Conservation (phyloP, 2,797 vertebrate genomes). For the Nyctibius grandis region DNA sequence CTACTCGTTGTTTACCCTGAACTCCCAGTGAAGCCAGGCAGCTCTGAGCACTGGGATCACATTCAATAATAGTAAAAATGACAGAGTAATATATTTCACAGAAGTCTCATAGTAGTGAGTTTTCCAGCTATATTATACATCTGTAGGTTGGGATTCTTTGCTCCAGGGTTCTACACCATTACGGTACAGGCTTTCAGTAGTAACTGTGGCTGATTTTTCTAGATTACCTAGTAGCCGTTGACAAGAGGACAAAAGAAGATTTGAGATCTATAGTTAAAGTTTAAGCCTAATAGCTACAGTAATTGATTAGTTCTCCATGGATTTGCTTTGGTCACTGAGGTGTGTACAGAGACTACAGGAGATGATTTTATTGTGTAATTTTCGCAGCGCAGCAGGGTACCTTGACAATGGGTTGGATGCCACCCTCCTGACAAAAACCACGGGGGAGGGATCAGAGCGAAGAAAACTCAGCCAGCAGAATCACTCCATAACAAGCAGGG, state of each 20-base stretch:
- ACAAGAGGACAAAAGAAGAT: constrained; percentile 49
- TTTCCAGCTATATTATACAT: background rate
- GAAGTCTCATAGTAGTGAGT: background rate
- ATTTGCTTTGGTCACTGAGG: constrained; percentile 50
- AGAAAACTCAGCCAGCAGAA: background rate
- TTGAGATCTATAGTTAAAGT: constrained; percentile 48
- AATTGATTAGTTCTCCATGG: constrained; percentile 58
- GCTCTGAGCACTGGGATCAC: background rate
- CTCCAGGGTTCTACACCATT: background rate
- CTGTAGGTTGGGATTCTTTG: background rate
- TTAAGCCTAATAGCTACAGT: constrained; percentile 57
- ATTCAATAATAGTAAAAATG: constrained; percentile 2
- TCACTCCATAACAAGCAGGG: background rate
- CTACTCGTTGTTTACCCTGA: background rate
- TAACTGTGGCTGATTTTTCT: background rate
- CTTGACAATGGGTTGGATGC: constrained; percentile 9
- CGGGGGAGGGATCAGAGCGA: background rate
- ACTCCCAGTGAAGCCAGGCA: background rate
- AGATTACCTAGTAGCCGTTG: background rate
- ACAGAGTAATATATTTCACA: background rate
- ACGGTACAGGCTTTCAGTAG: background rate
- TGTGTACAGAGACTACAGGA: constrained; percentile 16
- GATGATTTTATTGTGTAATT: constrained; percentile 59
- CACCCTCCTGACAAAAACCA: constrained; percentile 20
- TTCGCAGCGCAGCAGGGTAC: background rate